A percentile compares a stretch with the other conserved stretches of the same genome.
These are phyloP conservation scores for Pseudoatta argentina DNA, from an alignment of 1,140 invertebrate genomes.

Conservation along the genomic window DNA sequence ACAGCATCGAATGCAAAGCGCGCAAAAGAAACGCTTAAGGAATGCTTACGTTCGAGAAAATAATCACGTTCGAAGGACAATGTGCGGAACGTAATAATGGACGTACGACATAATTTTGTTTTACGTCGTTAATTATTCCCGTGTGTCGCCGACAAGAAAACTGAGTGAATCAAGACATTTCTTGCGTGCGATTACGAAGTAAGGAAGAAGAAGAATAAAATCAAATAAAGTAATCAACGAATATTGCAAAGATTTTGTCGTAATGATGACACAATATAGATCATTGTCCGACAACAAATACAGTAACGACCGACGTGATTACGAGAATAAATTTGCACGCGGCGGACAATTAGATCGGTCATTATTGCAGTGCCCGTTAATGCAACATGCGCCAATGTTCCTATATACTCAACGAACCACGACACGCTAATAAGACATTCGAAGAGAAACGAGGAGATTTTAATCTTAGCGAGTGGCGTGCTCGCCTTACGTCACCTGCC, in stretches of 20 bases:
- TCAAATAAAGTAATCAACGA: neutral
- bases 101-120: slow-evolving; percentile 23
- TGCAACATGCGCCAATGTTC: neutral
- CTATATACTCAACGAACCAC: neutral
- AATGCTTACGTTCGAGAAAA: neutral
- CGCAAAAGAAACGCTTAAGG: neutral
- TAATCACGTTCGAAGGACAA: slow-evolving; percentile 42
- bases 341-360: slow-evolving; percentile 27
- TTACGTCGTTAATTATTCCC: neutral
- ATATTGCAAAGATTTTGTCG: neutral
- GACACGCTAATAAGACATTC: slow-evolving; percentile 24
- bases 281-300: neutral
- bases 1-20: neutral
- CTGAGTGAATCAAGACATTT: neutral
- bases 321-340: neutral
- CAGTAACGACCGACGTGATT: slow-evolving; percentile 6
- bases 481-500: neutral
- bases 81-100: slow-evolving; percentile 9
- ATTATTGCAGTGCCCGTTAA: slow-evolving; percentile 12
- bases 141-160: neutral
- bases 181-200: neutral
- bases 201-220: neutral
- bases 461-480: slow-evolving; percentile 33
- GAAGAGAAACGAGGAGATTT: slow-evolving; percentile 50
- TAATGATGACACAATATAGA: neutral